Percentiles rank a stretch among this genome's conserved stretches.
Evolutionary conservation across 2,888 invertebrate species (phyloP).

Genomic region (Heliconius charithonia): DNA sequence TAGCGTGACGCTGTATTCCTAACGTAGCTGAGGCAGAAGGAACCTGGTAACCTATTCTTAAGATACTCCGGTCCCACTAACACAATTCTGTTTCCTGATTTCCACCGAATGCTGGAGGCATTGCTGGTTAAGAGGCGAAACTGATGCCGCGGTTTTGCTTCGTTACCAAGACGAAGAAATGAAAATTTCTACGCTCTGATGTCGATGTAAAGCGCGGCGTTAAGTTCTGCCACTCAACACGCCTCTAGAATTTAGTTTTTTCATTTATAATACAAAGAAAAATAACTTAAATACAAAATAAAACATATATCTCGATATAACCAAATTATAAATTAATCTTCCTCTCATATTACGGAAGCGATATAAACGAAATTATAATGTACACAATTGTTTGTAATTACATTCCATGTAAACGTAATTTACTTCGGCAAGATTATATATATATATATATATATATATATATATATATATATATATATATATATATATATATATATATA

Average conservation of each 20-base stretch:
- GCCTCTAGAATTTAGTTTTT: too few relatives aligned
- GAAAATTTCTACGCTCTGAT: too few relatives aligned
- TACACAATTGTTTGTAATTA: constrained; percentile 10
- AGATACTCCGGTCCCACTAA: too few relatives aligned
- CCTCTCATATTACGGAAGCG: constrained; percentile 8
- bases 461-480: too few relatives aligned
- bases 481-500: too few relatives aligned
- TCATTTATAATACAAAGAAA: background rate
- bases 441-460: too few relatives aligned
- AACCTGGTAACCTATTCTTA: background rate
- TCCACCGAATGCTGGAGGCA: background rate
- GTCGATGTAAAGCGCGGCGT: too few relatives aligned
- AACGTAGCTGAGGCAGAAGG: background rate
- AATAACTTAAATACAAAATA: background rate
- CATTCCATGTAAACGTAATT: background rate
- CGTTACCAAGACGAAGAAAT: background rate
- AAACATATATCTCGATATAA: background rate
- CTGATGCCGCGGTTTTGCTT: too few relatives aligned
- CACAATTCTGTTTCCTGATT: background rate
- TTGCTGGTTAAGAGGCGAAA: too few relatives aligned
- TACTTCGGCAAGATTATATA: background rate
- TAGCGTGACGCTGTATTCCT: background rate
- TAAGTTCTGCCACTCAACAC: too few relatives aligned
- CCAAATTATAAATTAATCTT: background rate
- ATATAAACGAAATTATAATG: background rate